phyloP scores from a whole-genome alignment of 2,888 invertebrate genomes.

The Apotomis capreana region DNA sequence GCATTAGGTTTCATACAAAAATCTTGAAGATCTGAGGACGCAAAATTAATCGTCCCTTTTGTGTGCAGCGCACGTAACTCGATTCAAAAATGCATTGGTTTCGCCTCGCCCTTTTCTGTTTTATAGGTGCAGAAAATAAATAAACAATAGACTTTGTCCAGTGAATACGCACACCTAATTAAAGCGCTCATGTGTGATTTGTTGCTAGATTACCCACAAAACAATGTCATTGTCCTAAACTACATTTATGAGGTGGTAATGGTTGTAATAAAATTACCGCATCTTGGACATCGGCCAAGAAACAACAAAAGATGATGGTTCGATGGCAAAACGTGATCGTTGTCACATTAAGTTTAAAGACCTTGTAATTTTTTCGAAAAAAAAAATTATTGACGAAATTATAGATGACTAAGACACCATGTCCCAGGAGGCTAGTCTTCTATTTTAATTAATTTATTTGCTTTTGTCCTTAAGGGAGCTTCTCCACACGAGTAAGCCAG shows the following conservation, averaged over 20 bases:
- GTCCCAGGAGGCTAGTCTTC: background rate
- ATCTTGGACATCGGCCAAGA: slow-evolving; percentile 36
- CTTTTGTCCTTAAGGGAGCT: no score
- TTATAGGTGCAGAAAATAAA: background rate
- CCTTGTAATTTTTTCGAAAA: background rate
- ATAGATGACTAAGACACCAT: no score
- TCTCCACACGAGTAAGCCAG: no score
- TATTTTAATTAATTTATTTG: background rate
- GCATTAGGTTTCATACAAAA: no score
- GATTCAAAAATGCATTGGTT: no score
- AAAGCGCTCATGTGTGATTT: slow-evolving; percentile 20
- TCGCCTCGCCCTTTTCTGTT: no score
- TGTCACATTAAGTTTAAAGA: slow-evolving; percentile 16
- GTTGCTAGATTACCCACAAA: slow-evolving; percentile 1
- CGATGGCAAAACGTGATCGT: slow-evolving; percentile 28
- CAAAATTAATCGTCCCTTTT: no score
- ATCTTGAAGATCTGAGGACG: no score
- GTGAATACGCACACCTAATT: background rate
- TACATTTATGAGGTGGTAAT: slow-evolving; percentile 35
- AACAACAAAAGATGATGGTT: slow-evolving; percentile 29
- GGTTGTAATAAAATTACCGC: slow-evolving; percentile 38
- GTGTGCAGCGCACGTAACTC: no score
- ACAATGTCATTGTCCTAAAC: slow-evolving; percentile 41
- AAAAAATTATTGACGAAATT: background rate
- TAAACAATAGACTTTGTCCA: slow-evolving; percentile 8